These are phyloP conservation scores for Slavum lentiscoides DNA, from an alignment of 2,888 invertebrate species.

Conservation along the genomic window DNA sequence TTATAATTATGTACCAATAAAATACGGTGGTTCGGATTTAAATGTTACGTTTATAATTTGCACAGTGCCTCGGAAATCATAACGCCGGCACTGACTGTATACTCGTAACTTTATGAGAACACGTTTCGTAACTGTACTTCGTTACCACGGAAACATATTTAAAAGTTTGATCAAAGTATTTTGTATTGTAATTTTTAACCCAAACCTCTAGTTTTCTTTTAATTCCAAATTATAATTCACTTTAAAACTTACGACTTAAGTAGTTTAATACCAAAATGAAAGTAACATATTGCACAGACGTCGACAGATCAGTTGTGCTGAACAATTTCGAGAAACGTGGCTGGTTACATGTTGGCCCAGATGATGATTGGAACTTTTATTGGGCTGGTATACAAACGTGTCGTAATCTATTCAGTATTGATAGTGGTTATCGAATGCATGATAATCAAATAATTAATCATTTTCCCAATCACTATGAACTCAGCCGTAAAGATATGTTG, in stretches of 20 bases:
- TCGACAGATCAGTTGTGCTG: slow-evolving; percentile 90
- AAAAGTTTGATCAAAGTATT: slow-evolving; percentile 21
- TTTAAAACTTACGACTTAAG: background rate
- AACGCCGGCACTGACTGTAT: no score
- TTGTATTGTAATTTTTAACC: background rate
- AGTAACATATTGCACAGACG: slow-evolving; percentile 73
- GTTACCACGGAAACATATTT: slow-evolving; percentile 23
- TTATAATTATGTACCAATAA: no score
- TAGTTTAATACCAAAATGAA: slow-evolving; percentile 34
- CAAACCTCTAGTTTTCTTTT: background rate
- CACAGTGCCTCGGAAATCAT: no score
- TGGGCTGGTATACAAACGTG: slow-evolving; percentile 92
- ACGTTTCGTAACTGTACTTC: no score
- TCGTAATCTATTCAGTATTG: slow-evolving; percentile 86
- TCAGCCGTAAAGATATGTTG: no score
- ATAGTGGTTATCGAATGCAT: slow-evolving; percentile 87
- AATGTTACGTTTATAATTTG: no score
- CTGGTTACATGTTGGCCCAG: slow-evolving; percentile 84
- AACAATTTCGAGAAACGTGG: slow-evolving; percentile 90
- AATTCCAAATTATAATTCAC: background rate
- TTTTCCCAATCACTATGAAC: no score
- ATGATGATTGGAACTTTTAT: slow-evolving; percentile 95
- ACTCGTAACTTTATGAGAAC: no score
- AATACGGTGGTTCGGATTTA: no score
- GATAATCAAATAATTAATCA: slow-evolving; percentile 61